These are phyloP conservation scores for Stigmatopora nigra DNA, from an alignment of 2,113 vertebrate genomes.

Conservation along the genomic window DNA sequence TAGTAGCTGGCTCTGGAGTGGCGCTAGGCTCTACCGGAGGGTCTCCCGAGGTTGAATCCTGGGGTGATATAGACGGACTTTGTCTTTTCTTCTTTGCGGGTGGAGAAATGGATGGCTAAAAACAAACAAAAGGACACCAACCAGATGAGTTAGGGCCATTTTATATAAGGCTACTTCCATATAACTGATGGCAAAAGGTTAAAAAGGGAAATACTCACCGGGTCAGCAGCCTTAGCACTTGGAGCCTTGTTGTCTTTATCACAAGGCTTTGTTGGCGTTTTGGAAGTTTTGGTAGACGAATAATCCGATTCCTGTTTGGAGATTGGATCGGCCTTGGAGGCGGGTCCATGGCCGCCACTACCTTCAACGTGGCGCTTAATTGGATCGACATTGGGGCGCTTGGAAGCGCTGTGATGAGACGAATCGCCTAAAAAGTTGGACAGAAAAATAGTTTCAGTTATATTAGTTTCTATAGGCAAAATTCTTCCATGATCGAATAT, in stretches of 20 bases:
- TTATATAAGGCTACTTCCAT: neutral
- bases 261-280: conserved; percentile 21
- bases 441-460: neutral
- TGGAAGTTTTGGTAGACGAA: conserved; percentile 18
- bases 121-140: neutral
- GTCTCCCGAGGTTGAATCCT: conserved; percentile 1
- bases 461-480: neutral
- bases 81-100: conserved; percentile 54
- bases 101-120: conserved; percentile 31
- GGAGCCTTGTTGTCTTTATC: conserved; percentile 15
- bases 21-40: conserved; percentile 47
- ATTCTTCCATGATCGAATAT: neutral
- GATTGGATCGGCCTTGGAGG: neutral
- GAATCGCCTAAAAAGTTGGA: conserved; percentile 5
- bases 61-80: conserved; percentile 9
- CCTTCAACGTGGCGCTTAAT: neutral
- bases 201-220: conserved; percentile 11
- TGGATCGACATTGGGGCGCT: conserved; percentile 20
- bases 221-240: conserved; percentile 4
- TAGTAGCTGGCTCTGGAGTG: conserved; percentile 47
- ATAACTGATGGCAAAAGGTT: neutral
- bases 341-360: neutral
- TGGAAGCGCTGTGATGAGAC: conserved; percentile 15
- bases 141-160: neutral
- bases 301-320: conserved; percentile 22